Percentiles rank a stretch among this genome's conserved stretches.
These are phyloP conservation scores for Mustelus asterias DNA, from an alignment of 2,113 vertebrate genomes.

Conservation along the genomic window DNA sequence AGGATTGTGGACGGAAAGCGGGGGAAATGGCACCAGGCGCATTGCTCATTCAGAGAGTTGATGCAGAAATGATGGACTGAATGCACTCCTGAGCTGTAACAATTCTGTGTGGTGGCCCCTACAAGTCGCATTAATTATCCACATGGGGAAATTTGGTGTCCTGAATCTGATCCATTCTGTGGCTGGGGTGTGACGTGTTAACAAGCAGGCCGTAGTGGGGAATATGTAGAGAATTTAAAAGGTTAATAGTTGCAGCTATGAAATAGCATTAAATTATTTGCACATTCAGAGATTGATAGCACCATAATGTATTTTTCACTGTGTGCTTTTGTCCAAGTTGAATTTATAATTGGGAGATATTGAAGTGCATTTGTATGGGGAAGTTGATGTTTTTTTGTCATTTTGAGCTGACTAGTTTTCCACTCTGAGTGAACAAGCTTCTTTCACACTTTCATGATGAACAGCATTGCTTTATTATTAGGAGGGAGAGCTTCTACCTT, in stretches of 20 bases:
- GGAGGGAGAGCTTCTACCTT: background rate
- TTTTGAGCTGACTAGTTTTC: background rate
- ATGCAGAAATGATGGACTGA: background rate
- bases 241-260: too few species aligned
- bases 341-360: background rate
- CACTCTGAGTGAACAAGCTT: background rate
- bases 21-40: background rate
- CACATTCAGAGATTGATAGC: background rate
- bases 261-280: background rate
- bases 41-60: background rate
- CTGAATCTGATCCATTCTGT: background rate
- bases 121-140: background rate
- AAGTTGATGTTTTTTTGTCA: background rate
- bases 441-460: background rate
- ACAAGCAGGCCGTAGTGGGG: background rate
- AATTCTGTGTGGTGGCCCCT: background rate
- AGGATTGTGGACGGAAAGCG: background rate
- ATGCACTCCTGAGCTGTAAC: background rate
- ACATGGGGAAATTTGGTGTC: background rate
- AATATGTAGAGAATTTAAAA: background rate
- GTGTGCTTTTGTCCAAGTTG: background rate
- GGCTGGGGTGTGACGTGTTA: background rate
- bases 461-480: background rate
- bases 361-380: background rate
- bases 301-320: background rate